phyloP scores from a whole-genome alignment of 2,113 vertebrate genomes.

The Pluvialis apricaria region DNA sequence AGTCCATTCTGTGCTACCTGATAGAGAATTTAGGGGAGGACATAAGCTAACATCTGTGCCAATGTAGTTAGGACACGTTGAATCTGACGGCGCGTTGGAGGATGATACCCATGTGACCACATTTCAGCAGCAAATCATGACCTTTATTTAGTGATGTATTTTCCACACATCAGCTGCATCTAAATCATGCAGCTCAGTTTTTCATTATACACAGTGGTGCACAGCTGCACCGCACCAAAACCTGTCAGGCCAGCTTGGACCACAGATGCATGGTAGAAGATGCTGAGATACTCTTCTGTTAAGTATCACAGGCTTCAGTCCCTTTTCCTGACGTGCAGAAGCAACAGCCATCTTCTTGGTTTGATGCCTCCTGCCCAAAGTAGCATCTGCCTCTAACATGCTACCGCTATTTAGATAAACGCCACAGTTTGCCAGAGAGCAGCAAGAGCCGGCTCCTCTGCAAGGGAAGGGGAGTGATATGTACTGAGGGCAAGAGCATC shows the following conservation, averaged over 20 bases:
- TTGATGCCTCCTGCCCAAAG: neutral
- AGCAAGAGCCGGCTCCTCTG: neutral
- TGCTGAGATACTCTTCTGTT: neutral
- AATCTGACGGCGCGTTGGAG: neutral
- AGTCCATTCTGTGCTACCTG: neutral
- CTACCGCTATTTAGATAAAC: neutral
- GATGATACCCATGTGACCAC: neutral
- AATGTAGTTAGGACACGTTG: neutral
- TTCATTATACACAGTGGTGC: neutral
- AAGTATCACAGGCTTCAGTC: neutral
- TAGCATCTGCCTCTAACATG: neutral
- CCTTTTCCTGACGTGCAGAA: neutral
- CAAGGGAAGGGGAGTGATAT: neutral
- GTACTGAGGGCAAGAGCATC: too few relatives aligned
- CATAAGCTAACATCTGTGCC: neutral
- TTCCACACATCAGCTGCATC: neutral
- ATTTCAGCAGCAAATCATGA: neutral
- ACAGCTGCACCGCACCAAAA: neutral
- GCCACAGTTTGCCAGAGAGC: neutral
- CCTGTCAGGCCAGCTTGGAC: neutral
- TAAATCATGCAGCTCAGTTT: neutral
- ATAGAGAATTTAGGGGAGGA: neutral
- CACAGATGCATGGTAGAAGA: neutral
- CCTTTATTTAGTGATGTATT: neutral
- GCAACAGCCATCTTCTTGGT: neutral